phyloP scores from a whole-genome alignment of 2,888 invertebrate species.

The Temnothorax unifasciatus region DNA sequence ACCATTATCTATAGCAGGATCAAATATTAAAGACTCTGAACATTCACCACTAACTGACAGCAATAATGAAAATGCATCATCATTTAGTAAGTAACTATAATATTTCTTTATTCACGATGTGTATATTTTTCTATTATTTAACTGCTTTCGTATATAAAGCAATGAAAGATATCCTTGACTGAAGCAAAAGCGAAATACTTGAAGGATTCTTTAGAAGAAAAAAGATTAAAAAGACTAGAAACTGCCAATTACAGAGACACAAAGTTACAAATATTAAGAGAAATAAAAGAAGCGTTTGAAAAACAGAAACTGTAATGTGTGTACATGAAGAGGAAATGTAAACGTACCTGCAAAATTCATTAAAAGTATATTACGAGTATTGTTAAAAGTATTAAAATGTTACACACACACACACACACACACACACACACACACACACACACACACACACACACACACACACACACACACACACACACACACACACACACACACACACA shows the following conservation, averaged over 20 bases:
- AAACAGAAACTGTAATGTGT: background rate
- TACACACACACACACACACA: too few species aligned
- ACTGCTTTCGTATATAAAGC: constrained; percentile 1
- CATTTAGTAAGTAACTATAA: constrained; percentile 13
- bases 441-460: too few species aligned
- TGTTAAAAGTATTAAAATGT: background rate
- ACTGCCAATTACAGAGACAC: constrained; percentile 17
- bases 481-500: too few species aligned
- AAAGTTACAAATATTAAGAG: constrained; percentile 27
- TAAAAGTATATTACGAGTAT: background rate
- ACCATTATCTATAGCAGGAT: constrained; percentile 24
- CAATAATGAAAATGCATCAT: constrained; percentile 13
- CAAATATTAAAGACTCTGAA: constrained; percentile 12
- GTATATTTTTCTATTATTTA: constrained; percentile 13
- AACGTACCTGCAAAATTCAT: background rate
- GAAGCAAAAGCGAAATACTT: constrained; percentile 24
- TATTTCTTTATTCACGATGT: background rate
- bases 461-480: too few species aligned
- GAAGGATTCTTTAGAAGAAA: background rate
- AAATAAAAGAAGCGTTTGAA: constrained; percentile 11
- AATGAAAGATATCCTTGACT: constrained; percentile 14
- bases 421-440: too few species aligned
- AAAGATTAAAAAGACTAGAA: constrained; percentile 29
- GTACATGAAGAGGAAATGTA: background rate
- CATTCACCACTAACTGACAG: background rate